Base-by-base conservation (phyloP, 2,797 vertebrate species). In the Sebastes matsubarae region DNA sequence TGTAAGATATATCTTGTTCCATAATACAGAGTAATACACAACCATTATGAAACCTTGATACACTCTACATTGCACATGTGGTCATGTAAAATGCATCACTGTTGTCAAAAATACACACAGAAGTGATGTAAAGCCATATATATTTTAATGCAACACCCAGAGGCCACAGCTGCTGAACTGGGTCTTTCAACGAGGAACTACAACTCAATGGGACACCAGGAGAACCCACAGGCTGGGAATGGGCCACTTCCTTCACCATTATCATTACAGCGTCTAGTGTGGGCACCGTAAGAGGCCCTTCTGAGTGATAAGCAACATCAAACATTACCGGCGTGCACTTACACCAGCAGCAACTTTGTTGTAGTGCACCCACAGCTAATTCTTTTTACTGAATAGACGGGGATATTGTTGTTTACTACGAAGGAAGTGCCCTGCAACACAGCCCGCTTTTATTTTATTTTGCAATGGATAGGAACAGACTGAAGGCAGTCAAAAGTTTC, bases 1-100 rank as follows among this genome's bases (percentile, higher is more conserved):
- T 73, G 65, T 20, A 65, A 73, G 55, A 80, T 73, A 82, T 75
- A 72, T 68, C 72, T 65, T 8, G 1, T 25, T 83, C 61, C 42
- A 65, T 79, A 72, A 80, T 20, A 30, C 77, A 36, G 30, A 14
- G 32, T 79, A 46, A 66, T 30, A 72, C 68, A 72, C 60, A 77
- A 68, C 73, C 70, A 67, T 75, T 79, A 83, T 11, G 77, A 81
- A 81, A 84, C 36, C 25, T 38, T 65, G 27, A 82, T 61, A 59
- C 30, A 77, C 68, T 74, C 79, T 27, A 16, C 36, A n/a, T 22
- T 68, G 76, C 67, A 70, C 78, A 24, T 25, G 30, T 13, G 7
- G 82, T 86, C 75, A 76, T 81, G 77, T 83, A 91, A 89, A 92
- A 87, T 91, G 79, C 68, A 90, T 84, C 70, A 81, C 75, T 8